Evolutionary conservation across 2,797 vertebrate genomes (phyloP), one percentile per base, ranked within the genome.

Genomic region (Chelmon rostratus): DNA sequence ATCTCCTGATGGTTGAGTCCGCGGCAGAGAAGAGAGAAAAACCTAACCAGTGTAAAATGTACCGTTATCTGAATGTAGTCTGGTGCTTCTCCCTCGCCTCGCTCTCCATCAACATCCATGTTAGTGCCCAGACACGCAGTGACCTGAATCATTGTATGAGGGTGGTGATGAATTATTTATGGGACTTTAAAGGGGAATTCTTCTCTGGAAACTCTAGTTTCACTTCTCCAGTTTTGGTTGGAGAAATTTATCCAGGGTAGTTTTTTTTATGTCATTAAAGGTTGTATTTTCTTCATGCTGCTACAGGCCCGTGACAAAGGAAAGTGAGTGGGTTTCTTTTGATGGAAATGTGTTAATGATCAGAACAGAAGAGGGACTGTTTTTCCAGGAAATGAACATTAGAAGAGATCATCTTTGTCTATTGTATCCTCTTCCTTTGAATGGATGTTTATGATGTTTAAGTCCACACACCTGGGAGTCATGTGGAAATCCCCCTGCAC

Each of bases 81-180:
- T 81, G 68, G 61, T 78, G 68, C 50, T 42, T 31, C 31, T 28
- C 18, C 33, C 9, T 33, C 21, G 33, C 47, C 25, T 59, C 35
- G 37, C 40, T 19, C 59, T 21, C 5, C 25, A 38, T 58, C 46
- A 46, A 5, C 0, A 31, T 40, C 21, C 7, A 5, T 50, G 65
- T 49, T 40, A 5, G 28, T 2, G 15, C 18, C 3, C 46, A 64
- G 63, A 85, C 40, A 12, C 0, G 50, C 72, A 50, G 53, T 73
- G 82, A 83, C 82, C 79, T 78, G 64, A 58, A 83, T 86, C 23
- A 13, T 4, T 57, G 13, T 28, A 0, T 1, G 18, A 42, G 28
- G 44, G 6, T 1, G 46, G 25, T 0, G 1, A 61, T 86, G 21
- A 73, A 75, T 83, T 62, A 79, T 76, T 82, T 49, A 86, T 47